Conservation (phyloP, 2,113 vertebrate species). For the Girardinichthys multiradiatus region DNA sequence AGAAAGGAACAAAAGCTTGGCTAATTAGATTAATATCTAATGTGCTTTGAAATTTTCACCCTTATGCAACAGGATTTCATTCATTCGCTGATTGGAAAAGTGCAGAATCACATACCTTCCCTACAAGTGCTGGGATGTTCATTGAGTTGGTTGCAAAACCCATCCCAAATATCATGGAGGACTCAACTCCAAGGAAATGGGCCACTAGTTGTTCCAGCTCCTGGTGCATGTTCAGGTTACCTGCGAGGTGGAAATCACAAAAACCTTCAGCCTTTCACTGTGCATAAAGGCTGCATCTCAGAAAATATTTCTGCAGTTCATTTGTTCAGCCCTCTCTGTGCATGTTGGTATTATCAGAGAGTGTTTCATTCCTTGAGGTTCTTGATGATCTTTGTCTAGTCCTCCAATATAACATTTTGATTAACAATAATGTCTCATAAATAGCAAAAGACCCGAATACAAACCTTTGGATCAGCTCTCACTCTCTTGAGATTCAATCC, state of each 20-base stretch:
- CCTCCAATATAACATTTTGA: conserved; percentile 34
- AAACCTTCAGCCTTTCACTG: neutral
- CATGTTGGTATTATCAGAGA: conserved; percentile 1
- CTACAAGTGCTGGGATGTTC: conserved; percentile 93
- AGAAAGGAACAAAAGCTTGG: conserved; percentile 48
- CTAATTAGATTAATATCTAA: conserved; percentile 53
- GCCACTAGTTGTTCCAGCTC: conserved; percentile 89
- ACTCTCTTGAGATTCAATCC: conserved; percentile 7
- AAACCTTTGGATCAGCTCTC: conserved; percentile 21
- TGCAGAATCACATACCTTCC: conserved; percentile 82
- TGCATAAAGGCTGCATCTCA: neutral
- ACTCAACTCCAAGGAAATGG: conserved; percentile 87
- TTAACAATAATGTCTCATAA: conserved; percentile 31
- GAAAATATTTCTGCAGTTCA: too few relatives aligned
- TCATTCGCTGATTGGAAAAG: neutral
- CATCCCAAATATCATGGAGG: conserved; percentile 91
- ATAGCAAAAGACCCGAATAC: conserved; percentile 9
- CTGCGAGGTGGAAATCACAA: conserved; percentile 71
- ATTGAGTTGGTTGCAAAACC: conserved; percentile 94
- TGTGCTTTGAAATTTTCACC: conserved; percentile 11
- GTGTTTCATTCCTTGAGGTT: neutral
- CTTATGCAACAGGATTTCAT: conserved; percentile 10
- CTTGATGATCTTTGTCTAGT: conserved; percentile 7
- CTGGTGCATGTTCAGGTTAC: conserved; percentile 86
- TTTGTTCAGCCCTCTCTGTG: neutral